Base-by-base conservation (phyloP, 2,888 invertebrate species). In the Labia minor region DNA sequence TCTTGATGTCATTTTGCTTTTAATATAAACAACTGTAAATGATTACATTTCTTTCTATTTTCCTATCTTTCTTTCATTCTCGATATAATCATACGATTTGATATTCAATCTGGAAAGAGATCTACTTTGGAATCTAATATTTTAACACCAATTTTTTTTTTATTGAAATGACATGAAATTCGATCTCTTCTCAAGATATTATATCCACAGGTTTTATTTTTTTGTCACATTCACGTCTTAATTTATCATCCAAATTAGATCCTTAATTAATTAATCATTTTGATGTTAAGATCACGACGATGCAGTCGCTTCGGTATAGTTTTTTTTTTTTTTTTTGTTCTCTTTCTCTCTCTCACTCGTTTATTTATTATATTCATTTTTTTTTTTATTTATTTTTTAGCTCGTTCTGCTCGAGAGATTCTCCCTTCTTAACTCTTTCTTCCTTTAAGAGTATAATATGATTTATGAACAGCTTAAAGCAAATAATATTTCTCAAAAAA, bases 111-210 rank as follows among this genome's bases (percentile, higher is more conserved):
- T 49, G 16, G 49, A 49, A 49, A 49, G 3, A n/a, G 49, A 49
- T 49, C 49, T n/a, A 49, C 49, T 49, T 49, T 26, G 26, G 26
- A 49, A 49, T 49, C 16, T 49, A 49, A 49, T 49, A 49, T 49
- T 49, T 49, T 49, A 49, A 49, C 49, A 49, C 49, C 49, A 16
- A 10, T 49, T 49, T 49, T 49, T 49, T 49, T 49, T 49, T 49
- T 49, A 49, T 49, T 49, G n/a, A 49, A 49, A 49, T 49, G 49
- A 49, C 49, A 49, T 49, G 49, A 49, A 49, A 49, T 49, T 49
- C 16, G 49, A 49, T 49, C 49, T 4, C 49, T n/a, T n/a, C n/a
- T 49, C 49, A 49, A 49, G 49, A 49, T 49, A 49, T 49, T 16
- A 16, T 49, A 26, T 26, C 26, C 26, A 26, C 26, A 49, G 49